Base-by-base conservation (phyloP, 2,888 invertebrate genomes). In the Falcaria lacertinaria region DNA sequence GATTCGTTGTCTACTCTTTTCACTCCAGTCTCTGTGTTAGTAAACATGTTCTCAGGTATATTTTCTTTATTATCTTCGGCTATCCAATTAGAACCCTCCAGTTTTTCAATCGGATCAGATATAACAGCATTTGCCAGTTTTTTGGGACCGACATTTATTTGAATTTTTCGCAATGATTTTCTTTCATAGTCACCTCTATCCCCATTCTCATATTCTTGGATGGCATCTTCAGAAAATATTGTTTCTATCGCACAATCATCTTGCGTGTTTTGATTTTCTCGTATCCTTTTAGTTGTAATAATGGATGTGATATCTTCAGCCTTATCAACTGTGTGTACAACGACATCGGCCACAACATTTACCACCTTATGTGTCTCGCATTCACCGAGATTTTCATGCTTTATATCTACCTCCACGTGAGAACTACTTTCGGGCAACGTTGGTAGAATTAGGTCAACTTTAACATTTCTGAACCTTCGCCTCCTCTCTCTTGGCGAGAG, bases 401-500 rank as follows among this genome's bases (percentile, higher is more conserved):
- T 14, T 8, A 8, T 6, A 3, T 22, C 4, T 11, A 15, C 25
- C 22, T 37, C 37, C 4, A 15, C 17, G 25, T 15, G 8, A 14
- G 22, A 42, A 33, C 34, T 39, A 16, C 34, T 34, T 46, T 56
- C 58, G 15, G 34, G 4, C 5, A 50, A 33, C 8, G 45, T 36
- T 5, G 51, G 46, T 7, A 57, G 40, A 11, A 44, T 44, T 4
- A 40, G 25, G 25, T 41, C 44, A 15, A 39, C 6, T 15, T 37
- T 43, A 19, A 22, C 44, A 41, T 41, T 56, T 42, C 52, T 64
- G 5, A 64, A 56, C 34, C 57, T 57, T 33, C 74, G 56, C 40
- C 67, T 64, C 43, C 61, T 72, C 52, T 77, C 73, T 57, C 83
- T 69, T 0, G 83, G 78, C 0, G 84, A 80, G 34, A 82, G 57